Evolutionary conservation across 2,113 vertebrate genomes (phyloP), one percentile per base, ranked within the genome.

Genomic region (Stegostoma tigrinum): DNA sequence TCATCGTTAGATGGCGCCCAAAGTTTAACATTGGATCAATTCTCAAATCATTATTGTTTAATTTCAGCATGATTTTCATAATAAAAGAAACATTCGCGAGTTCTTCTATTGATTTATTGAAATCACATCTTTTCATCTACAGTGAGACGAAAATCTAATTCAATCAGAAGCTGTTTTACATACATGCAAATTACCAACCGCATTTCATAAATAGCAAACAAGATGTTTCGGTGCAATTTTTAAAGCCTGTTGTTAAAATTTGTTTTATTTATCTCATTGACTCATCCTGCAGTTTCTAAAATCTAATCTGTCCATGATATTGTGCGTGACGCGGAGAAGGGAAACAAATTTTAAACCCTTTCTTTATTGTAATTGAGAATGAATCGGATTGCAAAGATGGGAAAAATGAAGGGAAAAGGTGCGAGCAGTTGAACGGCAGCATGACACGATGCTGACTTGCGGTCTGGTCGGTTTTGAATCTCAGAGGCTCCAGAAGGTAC

Each of bases 61-160:
- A 95, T 95, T 95, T 42, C 42, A 42, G 45, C 23, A 21, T 23
- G 30, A 94, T 70, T 70, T 94, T 94, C 93, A 94, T 72, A 95
- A 72, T 89, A 89, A 87, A 87, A 17, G 75, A n/a, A 30, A 91
- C 48, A 70, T 70, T 72, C 45, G 67, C 21, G 42, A 94, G n/a
- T 45, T 70, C 42, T 14, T 72, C 21, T 24, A 64, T 42, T 67
- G n/a, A 67, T 38, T 27, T 70, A 95, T 70, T 95, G 66, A 45
- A 42, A 95, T 48, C 42, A 38, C 42, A 45, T 48, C 93, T 95
- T 68, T 95, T 95, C 93, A 95, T 95, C 93, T 14, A 48, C 23
- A 48, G 38, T 30, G 38, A 95, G 42, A 95, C 19, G 66, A 67
- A 95, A 95, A 72, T 67, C 67, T 42, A 95, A 67, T 94, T 38